Base-by-base conservation (phyloP, 2,888 invertebrate species). In the Agrochola lychnidis region DNA sequence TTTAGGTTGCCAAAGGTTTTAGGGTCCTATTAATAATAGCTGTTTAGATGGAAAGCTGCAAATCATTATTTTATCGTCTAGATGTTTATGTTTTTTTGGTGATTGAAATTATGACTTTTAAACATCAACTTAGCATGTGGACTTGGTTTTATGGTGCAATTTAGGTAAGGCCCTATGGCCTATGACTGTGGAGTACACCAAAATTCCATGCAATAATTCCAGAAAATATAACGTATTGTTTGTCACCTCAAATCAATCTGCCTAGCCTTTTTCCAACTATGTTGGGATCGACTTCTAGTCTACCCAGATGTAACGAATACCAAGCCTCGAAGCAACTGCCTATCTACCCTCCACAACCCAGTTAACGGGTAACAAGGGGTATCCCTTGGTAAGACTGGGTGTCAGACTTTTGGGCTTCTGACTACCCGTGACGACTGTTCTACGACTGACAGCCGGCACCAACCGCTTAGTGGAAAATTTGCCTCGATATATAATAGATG, bases 11-110 rank as follows among this genome's bases (percentile, higher is more conserved):
- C 14, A 57, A 66, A 62, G 61, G 40, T 56, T 56, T 56, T 19
- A 45, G 51, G 25, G 19, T 48, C 53, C 40, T 53, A 56, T 78
- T 66, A 61, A 53, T 66, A n/a, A 56, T n/a, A 12, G 22, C 2
- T 56, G n/a, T 79, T 22, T 57, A 45, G 10, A 53, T 64, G 6
- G n/a, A 7, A 25, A 36, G 42, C 36, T 59, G 57, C 16, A 4
- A 10, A 14, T 16, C 4, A 51, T 61, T 64, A 78, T 56, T 56
- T n/a, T 25, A 22, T 4, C 4, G 19, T n/a, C n/a, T 57, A n/a
- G 10, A 42, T 42, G 1, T 22, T 22, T 19, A 51, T 7, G 0
- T 51, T 51, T 51, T 7, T 53, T 53, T 53, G 53, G 22, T 22
- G 9, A 53, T 9, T 53, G 10, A 22, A 53, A 53, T 53, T 53